Evolutionary conservation across 2,797 vertebrate species (phyloP).

Genomic region (Prunella strophiata): DNA sequence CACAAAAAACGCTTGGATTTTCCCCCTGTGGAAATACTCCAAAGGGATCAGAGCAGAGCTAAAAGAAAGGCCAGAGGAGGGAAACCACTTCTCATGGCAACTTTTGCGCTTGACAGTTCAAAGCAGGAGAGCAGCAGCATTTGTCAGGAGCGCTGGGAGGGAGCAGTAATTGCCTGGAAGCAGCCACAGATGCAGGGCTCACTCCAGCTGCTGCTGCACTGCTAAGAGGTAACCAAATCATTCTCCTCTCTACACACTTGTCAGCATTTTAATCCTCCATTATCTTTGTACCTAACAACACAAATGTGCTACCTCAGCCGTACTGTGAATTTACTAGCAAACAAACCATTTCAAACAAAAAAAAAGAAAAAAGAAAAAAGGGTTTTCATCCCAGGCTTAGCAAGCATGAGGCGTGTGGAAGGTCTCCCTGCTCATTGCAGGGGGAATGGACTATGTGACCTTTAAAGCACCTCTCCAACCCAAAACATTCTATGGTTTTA

Average conservation of each 20-base stretch:
- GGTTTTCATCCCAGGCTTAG: not conserved
- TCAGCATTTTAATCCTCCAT: slow-evolving; percentile 79
- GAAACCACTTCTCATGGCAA: slow-evolving; percentile 4
- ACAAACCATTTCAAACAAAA: not conserved
- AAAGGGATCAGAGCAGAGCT: not conserved
- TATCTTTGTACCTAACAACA: slow-evolving; percentile 62
- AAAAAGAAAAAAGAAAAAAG: not conserved
- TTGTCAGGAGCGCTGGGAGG: slow-evolving; percentile 44
- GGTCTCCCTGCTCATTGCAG: not conserved
- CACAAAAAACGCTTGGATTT: not conserved
- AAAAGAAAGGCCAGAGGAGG: not conserved
- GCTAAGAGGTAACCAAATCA: slow-evolving; percentile 55
- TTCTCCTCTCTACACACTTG: slow-evolving; percentile 70
- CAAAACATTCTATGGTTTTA: not conserved
- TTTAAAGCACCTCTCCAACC: not conserved
- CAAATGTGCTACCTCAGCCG: slow-evolving; percentile 74
- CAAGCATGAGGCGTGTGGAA: not conserved
- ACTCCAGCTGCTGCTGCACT: slow-evolving; percentile 44
- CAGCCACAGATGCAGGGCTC: slow-evolving; percentile 32
- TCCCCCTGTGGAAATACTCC: not conserved
- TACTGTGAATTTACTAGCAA: slow-evolving; percentile 51
- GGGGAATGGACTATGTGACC: not conserved
- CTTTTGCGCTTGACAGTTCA: slow-evolving; percentile 25
- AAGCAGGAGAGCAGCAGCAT: slow-evolving; percentile 22
- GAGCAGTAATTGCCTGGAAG: slow-evolving; percentile 55